Conservation (phyloP, 2,113 vertebrate genomes). For the Calyptommatus sinebrachiatus region DNA sequence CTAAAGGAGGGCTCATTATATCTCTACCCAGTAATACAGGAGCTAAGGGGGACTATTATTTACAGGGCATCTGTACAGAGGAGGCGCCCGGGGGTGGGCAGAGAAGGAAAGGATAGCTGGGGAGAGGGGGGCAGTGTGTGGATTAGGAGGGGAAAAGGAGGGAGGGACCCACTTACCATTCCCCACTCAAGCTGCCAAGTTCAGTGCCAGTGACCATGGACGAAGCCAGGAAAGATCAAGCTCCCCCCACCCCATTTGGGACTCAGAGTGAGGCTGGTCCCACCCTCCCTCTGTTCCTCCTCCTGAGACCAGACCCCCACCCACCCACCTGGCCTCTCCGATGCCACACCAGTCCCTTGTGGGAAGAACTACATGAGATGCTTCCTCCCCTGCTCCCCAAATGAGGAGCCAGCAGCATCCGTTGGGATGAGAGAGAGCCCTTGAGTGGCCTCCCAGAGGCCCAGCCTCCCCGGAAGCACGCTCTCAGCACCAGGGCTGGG, state of each 20-base stretch:
- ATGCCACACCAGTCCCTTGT: background rate
- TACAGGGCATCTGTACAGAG: slow-evolving; percentile 66
- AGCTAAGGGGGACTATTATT: slow-evolving; percentile 40
- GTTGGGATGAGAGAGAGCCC: background rate
- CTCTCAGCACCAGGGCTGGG: background rate
- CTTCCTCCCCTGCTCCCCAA: background rate
- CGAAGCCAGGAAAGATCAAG: background rate
- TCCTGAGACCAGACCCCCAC: background rate
- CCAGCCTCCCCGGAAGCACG: background rate
- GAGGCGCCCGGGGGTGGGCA: background rate
- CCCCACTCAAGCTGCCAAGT: background rate
- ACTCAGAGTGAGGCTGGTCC: background rate
- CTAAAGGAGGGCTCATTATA: slow-evolving; percentile 8
- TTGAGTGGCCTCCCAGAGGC: background rate
- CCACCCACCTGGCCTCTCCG: background rate
- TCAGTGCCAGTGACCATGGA: background rate
- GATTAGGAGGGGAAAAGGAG: no score
- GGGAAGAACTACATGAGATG: background rate
- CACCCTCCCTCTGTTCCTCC: background rate
- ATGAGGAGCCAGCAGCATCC: background rate
- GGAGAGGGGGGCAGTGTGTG: background rate
- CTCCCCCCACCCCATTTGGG: background rate
- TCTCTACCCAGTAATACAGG: slow-evolving; percentile 25
- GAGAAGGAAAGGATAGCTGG: background rate
- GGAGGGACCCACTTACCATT: background rate